Evolutionary conservation across 2,888 invertebrate species (phyloP).

Genomic region (Therioaphis trifolii): DNA sequence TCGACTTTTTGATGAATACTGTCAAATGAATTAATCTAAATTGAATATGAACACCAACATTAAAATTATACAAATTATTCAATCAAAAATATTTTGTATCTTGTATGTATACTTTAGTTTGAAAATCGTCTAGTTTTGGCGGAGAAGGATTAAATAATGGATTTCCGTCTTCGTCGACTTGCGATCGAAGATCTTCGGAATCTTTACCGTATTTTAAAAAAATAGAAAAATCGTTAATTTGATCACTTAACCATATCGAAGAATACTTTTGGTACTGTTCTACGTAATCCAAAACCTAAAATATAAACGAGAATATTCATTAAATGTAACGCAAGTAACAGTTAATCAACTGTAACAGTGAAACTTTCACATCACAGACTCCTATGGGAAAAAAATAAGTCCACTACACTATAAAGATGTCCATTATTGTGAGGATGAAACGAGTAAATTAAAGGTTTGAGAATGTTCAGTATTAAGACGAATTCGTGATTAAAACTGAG

Average conservation of each 20-base stretch:
- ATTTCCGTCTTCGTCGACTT: slow-evolving; percentile 65
- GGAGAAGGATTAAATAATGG: slow-evolving; percentile 70
- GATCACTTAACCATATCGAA: slow-evolving; percentile 10
- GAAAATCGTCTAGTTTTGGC: slow-evolving; percentile 81
- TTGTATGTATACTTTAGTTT: slow-evolving; percentile 74
- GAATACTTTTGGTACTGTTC: slow-evolving; percentile 29
- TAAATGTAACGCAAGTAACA: no score
- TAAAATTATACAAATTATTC: neutral
- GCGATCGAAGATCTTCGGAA: slow-evolving; percentile 74
- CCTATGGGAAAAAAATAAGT: no score
- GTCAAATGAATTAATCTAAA: slow-evolving; percentile 84
- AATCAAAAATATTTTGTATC: neutral
- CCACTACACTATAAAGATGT: no score
- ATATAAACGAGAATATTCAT: neutral
- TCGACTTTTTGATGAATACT: slow-evolving; percentile 80
- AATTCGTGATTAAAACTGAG: no score
- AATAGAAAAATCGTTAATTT: neutral
- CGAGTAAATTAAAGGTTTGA: no score
- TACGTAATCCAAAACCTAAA: slow-evolving; percentile 37
- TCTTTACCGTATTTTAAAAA: slow-evolving; percentile 81
- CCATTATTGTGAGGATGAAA: no score
- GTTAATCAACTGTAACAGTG: no score
- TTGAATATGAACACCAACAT: slow-evolving; percentile 32
- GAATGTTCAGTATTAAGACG: no score
- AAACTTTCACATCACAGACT: no score